Evolutionary conservation across 2,113 vertebrate genomes (phyloP).

Genomic region (Lophochroa leadbeateri): DNA sequence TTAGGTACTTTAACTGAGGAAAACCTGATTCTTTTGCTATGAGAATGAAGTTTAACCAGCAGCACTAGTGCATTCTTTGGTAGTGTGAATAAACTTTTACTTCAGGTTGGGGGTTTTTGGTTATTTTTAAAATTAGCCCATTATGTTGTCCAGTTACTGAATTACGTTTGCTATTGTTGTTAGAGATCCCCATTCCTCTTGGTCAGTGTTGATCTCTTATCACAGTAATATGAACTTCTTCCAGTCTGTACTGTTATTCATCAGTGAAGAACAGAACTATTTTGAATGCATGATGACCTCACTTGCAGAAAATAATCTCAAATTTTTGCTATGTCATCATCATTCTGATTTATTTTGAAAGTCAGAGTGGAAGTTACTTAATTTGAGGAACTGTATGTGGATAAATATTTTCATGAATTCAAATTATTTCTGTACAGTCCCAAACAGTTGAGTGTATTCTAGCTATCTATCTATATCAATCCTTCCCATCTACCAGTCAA

Average conservation of each 20-base stretch:
- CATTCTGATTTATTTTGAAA: not conserved
- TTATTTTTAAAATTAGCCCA: not conserved
- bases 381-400: not conserved
- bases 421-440: not conserved
- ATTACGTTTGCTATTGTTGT: not conserved
- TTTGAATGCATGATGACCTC: not conserved
- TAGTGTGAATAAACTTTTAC: not conserved
- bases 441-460: not conserved
- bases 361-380: not conserved
- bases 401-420: not conserved
- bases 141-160: not conserved
- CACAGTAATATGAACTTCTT: not conserved
- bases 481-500: not conserved
- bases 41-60: not conserved
- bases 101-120: not conserved
- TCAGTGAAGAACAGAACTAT: not conserved
- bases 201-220: not conserved
- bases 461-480: not conserved
- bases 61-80: not conserved
- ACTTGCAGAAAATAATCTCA: not conserved
- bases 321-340: not conserved
- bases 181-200: not conserved
- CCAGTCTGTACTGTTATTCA: not conserved
- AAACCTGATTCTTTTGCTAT: not conserved
- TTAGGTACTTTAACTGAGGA: not conserved